A percentile compares a stretch with the other conserved stretches of the same genome.
Evolutionary conservation across 2,888 invertebrate genomes (phyloP).

Genomic region (Podabrus alpinus): DNA sequence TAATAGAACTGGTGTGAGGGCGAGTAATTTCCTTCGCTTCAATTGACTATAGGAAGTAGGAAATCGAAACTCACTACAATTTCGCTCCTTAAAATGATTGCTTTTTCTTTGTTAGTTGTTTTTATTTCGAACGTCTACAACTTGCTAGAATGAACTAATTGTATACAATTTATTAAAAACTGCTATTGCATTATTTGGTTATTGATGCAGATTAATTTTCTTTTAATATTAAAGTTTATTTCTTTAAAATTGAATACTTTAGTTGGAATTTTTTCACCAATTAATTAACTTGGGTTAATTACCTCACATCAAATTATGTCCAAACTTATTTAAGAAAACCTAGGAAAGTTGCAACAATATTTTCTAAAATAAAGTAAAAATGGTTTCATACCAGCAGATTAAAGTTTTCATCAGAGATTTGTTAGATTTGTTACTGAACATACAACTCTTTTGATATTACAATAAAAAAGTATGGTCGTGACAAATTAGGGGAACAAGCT

Average conservation of each 20-base stretch:
- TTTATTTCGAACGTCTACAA: constrained; percentile 23
- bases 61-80: constrained; percentile 32
- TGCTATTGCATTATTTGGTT: not conserved
- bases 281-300: too few species aligned
- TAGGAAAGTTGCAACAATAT: too few species aligned
- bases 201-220: not conserved
- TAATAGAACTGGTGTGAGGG: constrained; percentile 29
- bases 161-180: not conserved
- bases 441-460: too few species aligned
- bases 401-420: too few species aligned
- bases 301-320: too few species aligned
- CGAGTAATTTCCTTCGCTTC: constrained; percentile 31
- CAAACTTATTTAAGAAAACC: too few species aligned
- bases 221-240: not conserved
- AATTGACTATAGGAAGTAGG: constrained; percentile 31
- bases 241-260: not conserved
- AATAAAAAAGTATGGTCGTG: too few species aligned
- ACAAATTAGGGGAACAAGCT: too few species aligned
- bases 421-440: too few species aligned
- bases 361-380: too few species aligned
- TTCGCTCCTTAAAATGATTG: constrained; percentile 30
- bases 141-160: not conserved
- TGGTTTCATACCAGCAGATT: too few species aligned
- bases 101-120: constrained; percentile 26
- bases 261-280: not conserved